A percentile compares a stretch with the other conserved stretches of the same genome.
phyloP scores from a whole-genome alignment of 2,113 vertebrate genomes.

The Strigops habroptila region DNA sequence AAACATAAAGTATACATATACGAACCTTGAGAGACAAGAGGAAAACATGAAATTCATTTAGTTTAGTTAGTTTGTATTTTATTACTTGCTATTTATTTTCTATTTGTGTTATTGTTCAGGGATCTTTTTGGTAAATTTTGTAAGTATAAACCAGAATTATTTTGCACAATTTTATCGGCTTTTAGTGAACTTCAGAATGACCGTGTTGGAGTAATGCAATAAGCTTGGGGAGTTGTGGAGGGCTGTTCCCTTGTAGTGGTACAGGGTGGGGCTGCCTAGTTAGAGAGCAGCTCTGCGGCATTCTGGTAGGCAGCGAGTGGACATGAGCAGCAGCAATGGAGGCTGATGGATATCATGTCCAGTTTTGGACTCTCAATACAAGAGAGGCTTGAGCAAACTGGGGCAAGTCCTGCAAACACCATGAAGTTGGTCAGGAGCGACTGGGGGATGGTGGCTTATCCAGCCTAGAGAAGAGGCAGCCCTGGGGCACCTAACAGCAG shows the following conservation, averaged over 20 bases:
- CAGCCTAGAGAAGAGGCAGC: not conserved
- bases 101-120: not conserved
- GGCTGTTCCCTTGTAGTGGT: not conserved
- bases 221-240: not conserved
- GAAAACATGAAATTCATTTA: not conserved
- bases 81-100: not conserved
- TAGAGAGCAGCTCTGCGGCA: accelerated
- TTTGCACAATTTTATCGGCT: not conserved
- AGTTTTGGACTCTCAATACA: not conserved
- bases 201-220: not conserved
- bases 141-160: not conserved
- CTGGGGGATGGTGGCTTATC: not conserved
- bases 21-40: not conserved
- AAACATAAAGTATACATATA: not conserved
- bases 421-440: accelerated
- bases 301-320: accelerated
- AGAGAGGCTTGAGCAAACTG: not conserved
- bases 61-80: not conserved
- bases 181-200: not conserved
- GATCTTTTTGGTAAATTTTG: not conserved
- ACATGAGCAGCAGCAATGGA: not conserved
- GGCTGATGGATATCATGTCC: accelerated
- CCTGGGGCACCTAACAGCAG: not conserved
- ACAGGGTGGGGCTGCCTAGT: not conserved
- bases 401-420: accelerated